Conservation (phyloP, 2,888 invertebrate species). For the Neuroscelio doddi region DNA sequence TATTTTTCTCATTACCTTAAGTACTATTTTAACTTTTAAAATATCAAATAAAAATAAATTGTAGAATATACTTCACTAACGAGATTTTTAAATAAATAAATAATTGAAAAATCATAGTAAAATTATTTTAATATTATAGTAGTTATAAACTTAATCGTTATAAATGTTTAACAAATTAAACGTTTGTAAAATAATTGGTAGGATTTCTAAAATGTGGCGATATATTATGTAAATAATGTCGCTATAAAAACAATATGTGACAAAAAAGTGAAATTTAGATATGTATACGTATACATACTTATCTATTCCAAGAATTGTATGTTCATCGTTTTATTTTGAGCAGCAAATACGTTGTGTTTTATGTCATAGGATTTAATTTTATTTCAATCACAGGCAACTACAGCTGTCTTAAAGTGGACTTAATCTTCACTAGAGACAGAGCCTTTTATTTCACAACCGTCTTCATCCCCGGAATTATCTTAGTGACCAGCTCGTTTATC, state of each 20-base stretch:
- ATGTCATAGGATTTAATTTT: constrained; percentile 29
- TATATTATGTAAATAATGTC: neutral
- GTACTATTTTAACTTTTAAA: too few species aligned
- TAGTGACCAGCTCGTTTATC: constrained; percentile 97
- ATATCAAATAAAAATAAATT: too few species aligned
- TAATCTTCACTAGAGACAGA: constrained; percentile 95
- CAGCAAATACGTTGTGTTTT: constrained; percentile 11
- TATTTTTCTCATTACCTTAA: constrained; percentile 11
- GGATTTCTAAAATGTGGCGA: neutral
- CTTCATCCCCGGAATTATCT: constrained; percentile 96
- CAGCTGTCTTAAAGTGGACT: constrained; percentile 95
- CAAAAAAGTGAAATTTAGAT: neutral
- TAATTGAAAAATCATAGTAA: too few species aligned
- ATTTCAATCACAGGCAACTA: constrained; percentile 83
- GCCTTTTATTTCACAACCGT: constrained; percentile 98
- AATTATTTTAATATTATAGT: too few species aligned
- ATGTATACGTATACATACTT: too few species aligned
- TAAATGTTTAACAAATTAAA: neutral
- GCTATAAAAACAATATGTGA: neutral
- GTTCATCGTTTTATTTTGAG: constrained; percentile 11
- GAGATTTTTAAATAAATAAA: too few species aligned
- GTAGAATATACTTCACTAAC: too few species aligned
- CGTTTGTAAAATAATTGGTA: neutral
- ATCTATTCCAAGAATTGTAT: neutral
- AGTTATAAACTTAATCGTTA: too few species aligned